Conservation (phyloP, 2,113 vertebrate species). For the Dasypus novemcinctus region DNA sequence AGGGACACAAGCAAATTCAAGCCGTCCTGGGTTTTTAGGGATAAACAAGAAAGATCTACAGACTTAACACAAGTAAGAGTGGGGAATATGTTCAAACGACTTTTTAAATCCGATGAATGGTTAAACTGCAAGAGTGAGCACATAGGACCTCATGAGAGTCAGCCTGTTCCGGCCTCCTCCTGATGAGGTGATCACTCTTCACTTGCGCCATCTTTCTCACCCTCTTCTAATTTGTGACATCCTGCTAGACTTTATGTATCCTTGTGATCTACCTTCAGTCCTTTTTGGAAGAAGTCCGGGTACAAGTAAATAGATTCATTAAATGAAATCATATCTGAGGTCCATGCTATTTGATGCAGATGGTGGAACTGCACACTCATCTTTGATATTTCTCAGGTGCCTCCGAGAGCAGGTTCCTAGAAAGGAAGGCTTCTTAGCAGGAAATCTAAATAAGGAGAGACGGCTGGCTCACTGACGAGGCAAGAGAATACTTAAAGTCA, state of each 20-base stretch:
- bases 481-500: conserved; percentile 4
- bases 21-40: background rate
- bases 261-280: conserved; percentile 32
- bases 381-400: background rate
- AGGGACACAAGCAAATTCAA: background rate
- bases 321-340: conserved; percentile 21
- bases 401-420: background rate
- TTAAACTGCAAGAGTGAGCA: background rate
- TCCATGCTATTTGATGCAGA: background rate
- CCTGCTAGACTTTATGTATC: background rate
- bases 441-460: background rate
- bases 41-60: background rate
- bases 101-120: background rate
- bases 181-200: background rate
- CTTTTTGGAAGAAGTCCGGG: conserved; percentile 29
- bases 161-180: background rate
- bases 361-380: background rate
- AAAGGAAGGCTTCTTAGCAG: background rate
- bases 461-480: background rate
- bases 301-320: conserved; percentile 38
- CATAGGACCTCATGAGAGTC: background rate
- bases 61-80: background rate
- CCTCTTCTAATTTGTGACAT: background rate
- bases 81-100: background rate
- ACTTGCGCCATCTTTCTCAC: background rate